phyloP scores from a whole-genome alignment of 2,113 vertebrate genomes.

The Urocynchramus pylzowi region DNA sequence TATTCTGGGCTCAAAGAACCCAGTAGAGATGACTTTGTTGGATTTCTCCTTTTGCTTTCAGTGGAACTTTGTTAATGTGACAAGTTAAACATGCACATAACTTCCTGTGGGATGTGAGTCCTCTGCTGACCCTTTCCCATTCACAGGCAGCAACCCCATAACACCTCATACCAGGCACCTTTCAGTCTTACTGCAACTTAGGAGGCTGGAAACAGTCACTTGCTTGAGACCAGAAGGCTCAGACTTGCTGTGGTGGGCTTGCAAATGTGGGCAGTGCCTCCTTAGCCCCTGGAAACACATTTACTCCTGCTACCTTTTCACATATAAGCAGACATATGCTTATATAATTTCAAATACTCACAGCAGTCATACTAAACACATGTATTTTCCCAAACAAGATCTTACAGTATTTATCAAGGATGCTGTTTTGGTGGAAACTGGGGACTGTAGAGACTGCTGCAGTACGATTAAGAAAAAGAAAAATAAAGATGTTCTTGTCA shows the following conservation, averaged over 20 bases:
- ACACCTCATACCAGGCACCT: not conserved
- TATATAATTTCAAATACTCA: not conserved
- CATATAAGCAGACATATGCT: not conserved
- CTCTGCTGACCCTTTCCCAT: not conserved
- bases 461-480: not conserved
- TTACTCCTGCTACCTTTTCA: not conserved
- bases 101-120: not conserved
- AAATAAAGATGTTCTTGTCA: not conserved
- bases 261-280: not conserved
- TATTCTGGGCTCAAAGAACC: not conserved
- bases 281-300: not conserved
- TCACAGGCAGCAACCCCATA: not conserved
- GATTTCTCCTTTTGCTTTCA: not conserved
- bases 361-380: not conserved
- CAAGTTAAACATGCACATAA: not conserved
- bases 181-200: not conserved
- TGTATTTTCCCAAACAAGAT: not conserved
- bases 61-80: not conserved
- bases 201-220: not conserved
- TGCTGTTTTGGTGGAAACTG: not conserved
- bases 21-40: not conserved
- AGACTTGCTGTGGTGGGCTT: not conserved
- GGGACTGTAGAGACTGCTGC: not conserved
- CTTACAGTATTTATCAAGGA: not conserved
- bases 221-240: not conserved